Conservation (phyloP, 2,113 vertebrate species). For the Corythornis vintsioides region DNA sequence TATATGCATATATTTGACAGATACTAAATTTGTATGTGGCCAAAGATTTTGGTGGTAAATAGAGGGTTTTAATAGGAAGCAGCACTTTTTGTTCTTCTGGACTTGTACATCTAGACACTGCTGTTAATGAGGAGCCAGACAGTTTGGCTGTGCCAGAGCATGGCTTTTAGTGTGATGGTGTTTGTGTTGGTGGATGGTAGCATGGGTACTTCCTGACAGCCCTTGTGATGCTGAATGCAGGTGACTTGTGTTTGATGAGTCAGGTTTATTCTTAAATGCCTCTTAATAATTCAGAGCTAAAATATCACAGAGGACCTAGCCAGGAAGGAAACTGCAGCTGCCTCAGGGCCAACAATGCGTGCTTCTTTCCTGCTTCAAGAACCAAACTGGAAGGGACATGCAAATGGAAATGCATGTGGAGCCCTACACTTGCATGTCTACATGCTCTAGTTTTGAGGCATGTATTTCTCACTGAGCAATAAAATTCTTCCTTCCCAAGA, state of each 20-base stretch:
- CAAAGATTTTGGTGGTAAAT: background rate
- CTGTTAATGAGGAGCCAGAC: background rate
- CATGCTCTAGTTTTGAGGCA: background rate
- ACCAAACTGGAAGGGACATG: background rate
- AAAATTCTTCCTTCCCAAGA: background rate
- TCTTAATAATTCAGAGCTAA: background rate
- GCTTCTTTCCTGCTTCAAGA: background rate
- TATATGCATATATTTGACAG: background rate
- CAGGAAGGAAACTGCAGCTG: background rate
- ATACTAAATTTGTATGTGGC: background rate
- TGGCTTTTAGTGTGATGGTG: background rate
- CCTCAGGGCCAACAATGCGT: fast-evolving
- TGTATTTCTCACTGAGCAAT: background rate
- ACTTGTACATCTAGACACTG: background rate
- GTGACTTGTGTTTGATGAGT: background rate
- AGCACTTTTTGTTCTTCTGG: background rate
- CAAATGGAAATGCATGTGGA: background rate
- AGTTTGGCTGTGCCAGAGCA: background rate
- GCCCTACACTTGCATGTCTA: background rate
- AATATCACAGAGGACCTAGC: background rate
- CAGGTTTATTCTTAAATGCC: background rate
- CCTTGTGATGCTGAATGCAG: background rate
- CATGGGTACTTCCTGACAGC: background rate
- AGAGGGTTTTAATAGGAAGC: background rate
- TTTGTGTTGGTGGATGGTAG: background rate